Percentiles rank a stretch among this genome's conserved stretches.
phyloP scores from a whole-genome alignment of 2,888 invertebrate species.

The Argyra leucocephala region DNA sequence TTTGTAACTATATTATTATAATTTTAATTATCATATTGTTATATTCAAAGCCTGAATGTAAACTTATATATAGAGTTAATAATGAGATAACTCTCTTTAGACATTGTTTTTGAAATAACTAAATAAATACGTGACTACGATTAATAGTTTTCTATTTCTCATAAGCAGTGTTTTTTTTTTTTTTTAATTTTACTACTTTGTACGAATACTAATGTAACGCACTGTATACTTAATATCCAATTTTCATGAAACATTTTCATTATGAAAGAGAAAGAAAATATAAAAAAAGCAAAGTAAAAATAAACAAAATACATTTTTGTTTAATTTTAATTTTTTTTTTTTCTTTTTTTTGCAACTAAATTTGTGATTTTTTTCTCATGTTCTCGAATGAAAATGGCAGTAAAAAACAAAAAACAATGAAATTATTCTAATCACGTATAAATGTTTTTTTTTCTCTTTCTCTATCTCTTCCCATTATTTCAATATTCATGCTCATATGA shows the following conservation, averaged over 20 bases:
- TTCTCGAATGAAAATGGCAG: neutral
- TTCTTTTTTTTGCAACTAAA: neutral
- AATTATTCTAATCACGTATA: conserved; percentile 1
- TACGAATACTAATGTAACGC: too few species aligned
- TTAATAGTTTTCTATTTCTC: too few species aligned
- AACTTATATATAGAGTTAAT: too few species aligned
- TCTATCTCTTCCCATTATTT: neutral
- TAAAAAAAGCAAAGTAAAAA: neutral
- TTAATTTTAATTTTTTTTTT: neutral
- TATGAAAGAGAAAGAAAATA: neutral
- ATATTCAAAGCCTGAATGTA: too few species aligned
- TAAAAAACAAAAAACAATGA: neutral
- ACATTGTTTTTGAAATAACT: too few species aligned
- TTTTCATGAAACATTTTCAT: neutral
- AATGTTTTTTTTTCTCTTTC: neutral
- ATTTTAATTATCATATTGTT: too few species aligned
- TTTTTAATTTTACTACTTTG: too few species aligned
- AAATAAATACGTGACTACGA: too few species aligned
- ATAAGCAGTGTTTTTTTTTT: too few species aligned
- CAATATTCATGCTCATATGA: neutral
- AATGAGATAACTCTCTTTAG: too few species aligned
- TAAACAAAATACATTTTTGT: neutral
- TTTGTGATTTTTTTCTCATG: too few species aligned
- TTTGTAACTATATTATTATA: too few species aligned
- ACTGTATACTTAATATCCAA: neutral